Evolutionary conservation across 2,797 vertebrate species (phyloP).

Genomic region (Pseudomugil gertrudae): DNA sequence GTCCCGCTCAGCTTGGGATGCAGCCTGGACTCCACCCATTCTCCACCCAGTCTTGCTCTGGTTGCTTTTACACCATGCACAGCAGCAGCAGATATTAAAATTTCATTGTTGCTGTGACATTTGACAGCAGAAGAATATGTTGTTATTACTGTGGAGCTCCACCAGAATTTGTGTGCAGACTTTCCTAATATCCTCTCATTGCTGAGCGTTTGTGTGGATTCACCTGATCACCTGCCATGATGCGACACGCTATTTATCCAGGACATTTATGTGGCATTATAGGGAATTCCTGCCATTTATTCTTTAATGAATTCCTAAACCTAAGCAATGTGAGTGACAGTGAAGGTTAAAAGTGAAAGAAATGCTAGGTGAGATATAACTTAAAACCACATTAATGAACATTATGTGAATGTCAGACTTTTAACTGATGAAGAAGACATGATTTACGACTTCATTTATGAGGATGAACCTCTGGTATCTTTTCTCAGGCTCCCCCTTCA

Average conservation of each 20-base stretch:
- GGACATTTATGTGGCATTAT: too few species aligned
- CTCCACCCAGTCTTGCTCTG: not conserved
- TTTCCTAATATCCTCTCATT: not conserved
- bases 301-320: too few species aligned
- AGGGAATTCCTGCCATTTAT: too few species aligned
- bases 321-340: too few species aligned
- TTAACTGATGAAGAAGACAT: not conserved
- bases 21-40: not conserved
- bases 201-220: too few species aligned
- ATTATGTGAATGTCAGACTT: too few species aligned
- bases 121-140: not conserved
- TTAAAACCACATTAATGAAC: too few species aligned
- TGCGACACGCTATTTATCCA: too few species aligned
- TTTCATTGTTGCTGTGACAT: not conserved
- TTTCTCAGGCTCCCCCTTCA: constrained; percentile 22
- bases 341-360: too few species aligned
- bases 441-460: not conserved
- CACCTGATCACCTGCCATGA: too few species aligned
- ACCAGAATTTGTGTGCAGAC: not conserved
- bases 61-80: not conserved
- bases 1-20: constrained; percentile 33
- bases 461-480: constrained; percentile 4
- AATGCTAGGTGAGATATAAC: too few species aligned
- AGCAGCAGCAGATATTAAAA: not conserved
- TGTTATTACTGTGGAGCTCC: not conserved